Evolutionary conservation across 2,113 vertebrate genomes (phyloP), one percentile per base, ranked within the genome.

Genomic region (Raja brachyura): DNA sequence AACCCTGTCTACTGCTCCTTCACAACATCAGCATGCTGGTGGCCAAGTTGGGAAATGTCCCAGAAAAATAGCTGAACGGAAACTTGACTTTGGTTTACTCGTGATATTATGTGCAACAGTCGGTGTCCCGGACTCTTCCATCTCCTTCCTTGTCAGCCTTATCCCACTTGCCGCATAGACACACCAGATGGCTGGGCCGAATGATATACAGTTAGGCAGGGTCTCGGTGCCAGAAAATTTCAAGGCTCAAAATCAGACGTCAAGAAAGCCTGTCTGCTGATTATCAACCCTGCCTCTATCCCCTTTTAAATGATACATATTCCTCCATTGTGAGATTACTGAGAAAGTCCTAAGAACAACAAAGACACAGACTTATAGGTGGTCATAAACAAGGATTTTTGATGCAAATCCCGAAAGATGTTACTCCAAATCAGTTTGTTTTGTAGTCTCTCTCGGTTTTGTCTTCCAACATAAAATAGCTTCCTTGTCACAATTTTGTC

Each of bases 1-100:
- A 11, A 31, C 83, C 4, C 56, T 16, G 74, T 59, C 56, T 5
- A 31, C 28, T 86, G 56, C 20, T 63, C 25, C 56, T 31, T 28
- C 61, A 10, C 31, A 28, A 85, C 54, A 59, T 59, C 8, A 0
- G 56, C 8, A 3, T 14, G n/a, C 22, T 61, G 16, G 56, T 86
- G 25, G 83, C 28, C 83, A 86, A 63, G 25, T n/a, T 86, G 83
- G 56, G 56, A 85, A 85, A 39, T 78, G 77, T 78, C 31, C 77
- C 77, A 78, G 4, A 59, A 54, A 73, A 86, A 28, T 86, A 86
- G 56, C 16, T 59, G 61, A 86, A n/a, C 83, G 31, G 63, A 56
- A 63, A n/a, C 25, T 25, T 81, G 39, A 81, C 39, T 56, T 68
- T 22, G 3, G 20, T 54, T 85, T 83, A 83, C 79, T 28, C 48